Evolutionary conservation across 2,888 invertebrate genomes (phyloP).

Genomic region (Leptopilina drosophilae): DNA sequence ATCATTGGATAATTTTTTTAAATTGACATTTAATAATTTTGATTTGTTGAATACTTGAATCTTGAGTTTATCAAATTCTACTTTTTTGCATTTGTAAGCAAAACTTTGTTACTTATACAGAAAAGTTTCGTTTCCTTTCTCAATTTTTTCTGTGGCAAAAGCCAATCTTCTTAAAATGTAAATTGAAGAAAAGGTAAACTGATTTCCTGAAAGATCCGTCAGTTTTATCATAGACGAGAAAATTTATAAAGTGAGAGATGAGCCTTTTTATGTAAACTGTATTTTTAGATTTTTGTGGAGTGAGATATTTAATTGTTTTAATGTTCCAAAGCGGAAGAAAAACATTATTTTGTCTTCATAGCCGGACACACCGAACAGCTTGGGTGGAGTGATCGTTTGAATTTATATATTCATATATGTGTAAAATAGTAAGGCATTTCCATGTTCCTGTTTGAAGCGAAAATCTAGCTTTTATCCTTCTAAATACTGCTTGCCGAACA

Average conservation of each 20-base stretch:
- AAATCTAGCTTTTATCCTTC: conserved; percentile 12
- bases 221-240: not conserved
- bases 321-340: not conserved
- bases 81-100: not conserved
- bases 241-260: too few relatives aligned
- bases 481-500: not conserved
- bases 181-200: not conserved
- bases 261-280: too few relatives aligned
- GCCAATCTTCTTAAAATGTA: not conserved
- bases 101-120: conserved; percentile 16
- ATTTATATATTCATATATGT: conserved; percentile 18
- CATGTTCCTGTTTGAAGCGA: not conserved
- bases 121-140: not conserved
- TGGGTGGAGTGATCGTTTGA: not conserved
- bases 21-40: too few relatives aligned
- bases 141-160: not conserved
- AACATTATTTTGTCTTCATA: not conserved
- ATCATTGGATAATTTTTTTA: not conserved
- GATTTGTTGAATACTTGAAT: too few relatives aligned
- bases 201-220: not conserved
- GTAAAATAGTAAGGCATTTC: not conserved
- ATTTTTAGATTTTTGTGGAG: not conserved
- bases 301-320: too few relatives aligned
- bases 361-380: too few relatives aligned
- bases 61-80: not conserved